These are phyloP conservation scores for Eulemur coronatus DNA, from an alignment of 2,797 vertebrate species.

Conservation along the genomic window DNA sequence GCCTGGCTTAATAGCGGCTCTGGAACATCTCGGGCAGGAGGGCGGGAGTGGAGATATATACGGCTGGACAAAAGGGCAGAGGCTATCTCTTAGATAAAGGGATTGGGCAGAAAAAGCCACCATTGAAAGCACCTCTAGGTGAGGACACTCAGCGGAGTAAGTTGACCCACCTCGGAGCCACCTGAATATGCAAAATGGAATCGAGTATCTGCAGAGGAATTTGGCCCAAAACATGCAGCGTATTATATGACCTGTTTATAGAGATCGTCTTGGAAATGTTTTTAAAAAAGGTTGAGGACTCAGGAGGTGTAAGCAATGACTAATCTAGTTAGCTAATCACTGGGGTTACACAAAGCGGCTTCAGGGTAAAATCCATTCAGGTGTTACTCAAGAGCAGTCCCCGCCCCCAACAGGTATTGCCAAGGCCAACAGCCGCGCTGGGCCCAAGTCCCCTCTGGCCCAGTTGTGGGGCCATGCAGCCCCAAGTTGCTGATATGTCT, in stretches of 20 bases:
- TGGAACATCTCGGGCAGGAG: too few species aligned
- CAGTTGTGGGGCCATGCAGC: rapidly evolving
- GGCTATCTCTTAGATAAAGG: background rate
- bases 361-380: constrained; percentile 51
- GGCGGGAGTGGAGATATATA: rapidly evolving
- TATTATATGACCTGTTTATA: background rate
- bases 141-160: background rate
- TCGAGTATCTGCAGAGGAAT: background rate
- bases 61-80: rapidly evolving
- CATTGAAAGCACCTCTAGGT: rapidly evolving
- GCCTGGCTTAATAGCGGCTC: background rate
- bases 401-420: rapidly evolving
- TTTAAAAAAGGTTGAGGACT: background rate
- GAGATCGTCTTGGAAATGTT: background rate
- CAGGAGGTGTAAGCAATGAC: constrained; percentile 60
- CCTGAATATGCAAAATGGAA: background rate
- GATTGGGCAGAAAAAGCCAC: background rate
- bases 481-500: rapidly evolving
- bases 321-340: constrained; percentile 50
- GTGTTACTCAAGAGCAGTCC: background rate
- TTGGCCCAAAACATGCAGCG: background rate
- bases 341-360: constrained; percentile 61
- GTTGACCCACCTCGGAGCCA: background rate
- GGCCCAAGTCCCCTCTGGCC: background rate
- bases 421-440: background rate